Conservation (phyloP, 1,140 invertebrate species). For the Pseudomyrmex cubaensis region DNA sequence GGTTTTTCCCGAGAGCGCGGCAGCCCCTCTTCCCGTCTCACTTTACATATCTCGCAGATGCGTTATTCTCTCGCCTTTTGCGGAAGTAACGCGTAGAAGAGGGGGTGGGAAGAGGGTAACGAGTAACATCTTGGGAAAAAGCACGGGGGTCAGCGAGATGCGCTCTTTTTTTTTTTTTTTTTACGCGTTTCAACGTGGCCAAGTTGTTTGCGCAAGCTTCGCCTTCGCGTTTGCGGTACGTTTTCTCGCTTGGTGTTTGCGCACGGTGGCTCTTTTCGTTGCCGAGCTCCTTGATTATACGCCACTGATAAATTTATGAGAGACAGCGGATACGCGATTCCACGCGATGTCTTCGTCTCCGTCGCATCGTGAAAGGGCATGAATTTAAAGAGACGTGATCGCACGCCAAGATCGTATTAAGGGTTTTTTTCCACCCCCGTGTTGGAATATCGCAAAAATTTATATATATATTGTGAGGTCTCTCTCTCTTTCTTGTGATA, state of each 20-base stretch:
- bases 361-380: not conserved
- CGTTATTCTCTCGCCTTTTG: conserved; percentile 27
- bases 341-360: not conserved
- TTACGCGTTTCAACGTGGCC: conserved; percentile 8
- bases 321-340: conserved; percentile 1
- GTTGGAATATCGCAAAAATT: too few species aligned
- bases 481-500: not conserved
- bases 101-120: not conserved
- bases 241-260: conserved; percentile 39
- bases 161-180: not conserved
- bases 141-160: conserved; percentile 57
- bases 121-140: conserved; percentile 10
- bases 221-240: conserved; percentile 21
- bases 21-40: too few species aligned
- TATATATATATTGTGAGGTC: too few species aligned
- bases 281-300: conserved; percentile 55
- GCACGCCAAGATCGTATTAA: too few species aligned
- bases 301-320: conserved; percentile 52
- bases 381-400: not conserved
- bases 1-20: too few species aligned
- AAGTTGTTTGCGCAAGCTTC: conserved; percentile 61
- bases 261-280: conserved; percentile 13
- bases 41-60: not conserved
- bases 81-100: not conserved
- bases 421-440: too few species aligned